Evolutionary conservation across 2,113 vertebrate species (phyloP), one percentile per base, ranked within the genome.

Genomic region (Rhinichthys klamathensis): DNA sequence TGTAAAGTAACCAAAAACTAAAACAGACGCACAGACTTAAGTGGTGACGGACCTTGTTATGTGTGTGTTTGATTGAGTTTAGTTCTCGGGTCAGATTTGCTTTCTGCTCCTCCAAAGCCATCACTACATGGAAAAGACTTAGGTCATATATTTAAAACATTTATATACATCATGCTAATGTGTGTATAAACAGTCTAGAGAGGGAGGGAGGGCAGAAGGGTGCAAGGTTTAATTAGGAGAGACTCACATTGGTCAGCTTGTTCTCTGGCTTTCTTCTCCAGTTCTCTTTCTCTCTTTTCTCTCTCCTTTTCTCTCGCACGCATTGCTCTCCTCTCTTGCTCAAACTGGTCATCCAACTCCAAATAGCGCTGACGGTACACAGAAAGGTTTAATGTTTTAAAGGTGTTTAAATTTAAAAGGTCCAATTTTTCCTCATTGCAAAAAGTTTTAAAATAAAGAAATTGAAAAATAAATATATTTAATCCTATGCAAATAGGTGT

Each of bases 301-400:
- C 90, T 88, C 90, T 94, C 93, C 58, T 92, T 93, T 15, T 95
- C 94, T 84, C 94, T 92, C 46, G 82, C 92, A 84, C 87, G 92
- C 89, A 94, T 90, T 27, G 90, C 88, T 89, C 93, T 91, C 84
- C 94, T 91, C 85, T 95, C 95, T 54, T 94, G 94, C 81, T 95
- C 95, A 65, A 91, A 93, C 87, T 95, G 94, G 88, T 95, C 95
- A 58, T 95, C 95, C 61, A 95, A 86, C 88, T 95, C 95, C 81
- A 95, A 84, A 88, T 93, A 95, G 41, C 85, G 80, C 85, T 85
- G 65, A 23, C 58, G 4, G 77, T 56, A 56, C 2, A 23, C 18
- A 56, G 54, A 56, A 23, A 9, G 18, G 18, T 23, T 56, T 56
- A 2, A 56, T 56, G 7, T 21, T 56, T 56, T 56, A 56, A 56